Conservation (phyloP, 2,113 vertebrate species). For the Spermophilus dauricus region DNA sequence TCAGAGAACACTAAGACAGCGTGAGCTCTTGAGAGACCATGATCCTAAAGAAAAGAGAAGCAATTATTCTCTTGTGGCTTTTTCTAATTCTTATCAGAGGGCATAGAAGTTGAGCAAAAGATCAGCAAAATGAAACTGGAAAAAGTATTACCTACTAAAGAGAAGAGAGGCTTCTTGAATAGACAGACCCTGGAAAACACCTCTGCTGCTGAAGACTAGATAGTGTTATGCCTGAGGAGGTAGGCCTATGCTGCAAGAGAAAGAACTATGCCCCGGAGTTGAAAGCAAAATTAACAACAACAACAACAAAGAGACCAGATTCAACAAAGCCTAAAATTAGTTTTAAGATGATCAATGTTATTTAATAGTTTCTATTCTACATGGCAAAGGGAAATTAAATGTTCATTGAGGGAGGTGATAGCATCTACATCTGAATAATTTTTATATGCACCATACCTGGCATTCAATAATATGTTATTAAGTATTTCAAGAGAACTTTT, state of each 20-base stretch:
- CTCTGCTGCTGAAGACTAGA: neutral
- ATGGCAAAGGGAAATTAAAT: neutral
- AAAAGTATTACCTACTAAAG: neutral
- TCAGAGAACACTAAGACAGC: neutral
- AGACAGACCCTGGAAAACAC: neutral
- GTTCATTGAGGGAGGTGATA: neutral
- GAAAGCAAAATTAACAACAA: neutral
- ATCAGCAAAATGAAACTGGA: neutral
- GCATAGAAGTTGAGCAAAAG: neutral
- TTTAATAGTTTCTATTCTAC: neutral
- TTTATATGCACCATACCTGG: neutral
- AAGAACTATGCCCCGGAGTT: neutral
- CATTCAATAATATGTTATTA: neutral
- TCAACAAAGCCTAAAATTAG: neutral
- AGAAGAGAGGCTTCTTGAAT: neutral
- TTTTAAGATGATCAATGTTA: neutral
- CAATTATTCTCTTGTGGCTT: neutral
- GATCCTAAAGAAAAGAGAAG: neutral
- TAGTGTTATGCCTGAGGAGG: no score
- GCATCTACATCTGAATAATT: neutral
- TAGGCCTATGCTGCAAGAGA: neutral
- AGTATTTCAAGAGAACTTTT: neutral
- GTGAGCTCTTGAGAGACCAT: neutral
- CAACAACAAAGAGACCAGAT: no score
- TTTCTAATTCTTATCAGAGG: neutral